Evolutionary conservation across 2,797 vertebrate species (phyloP).

Genomic region (Helarctos malayanus): DNA sequence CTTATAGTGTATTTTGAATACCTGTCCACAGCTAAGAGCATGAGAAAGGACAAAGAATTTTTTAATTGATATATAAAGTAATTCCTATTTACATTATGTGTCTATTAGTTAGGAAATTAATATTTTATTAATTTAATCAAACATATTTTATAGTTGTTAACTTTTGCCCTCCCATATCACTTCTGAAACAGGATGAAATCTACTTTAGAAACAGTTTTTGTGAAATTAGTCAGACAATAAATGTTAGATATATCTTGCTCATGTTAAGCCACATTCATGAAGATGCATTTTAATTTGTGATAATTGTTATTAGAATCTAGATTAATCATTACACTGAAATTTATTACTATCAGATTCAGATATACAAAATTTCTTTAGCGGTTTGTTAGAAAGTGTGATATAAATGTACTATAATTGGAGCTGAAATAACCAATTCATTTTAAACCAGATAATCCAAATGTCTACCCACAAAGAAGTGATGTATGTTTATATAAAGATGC

Average conservation of each 20-base stretch:
- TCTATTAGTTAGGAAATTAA: neutral
- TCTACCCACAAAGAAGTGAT: neutral
- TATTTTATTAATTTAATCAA: neutral
- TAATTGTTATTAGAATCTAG: neutral
- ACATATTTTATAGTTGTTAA: neutral
- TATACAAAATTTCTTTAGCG: neutral
- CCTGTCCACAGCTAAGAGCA: neutral
- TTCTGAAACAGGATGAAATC: neutral
- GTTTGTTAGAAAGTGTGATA: neutral
- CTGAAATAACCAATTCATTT: conserved; percentile 38
- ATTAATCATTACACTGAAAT: neutral
- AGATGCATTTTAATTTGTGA: neutral
- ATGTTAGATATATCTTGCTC: neutral
- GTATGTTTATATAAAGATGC: neutral
- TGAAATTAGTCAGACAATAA: conserved; percentile 41
- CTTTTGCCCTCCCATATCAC: neutral
- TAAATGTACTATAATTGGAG: neutral
- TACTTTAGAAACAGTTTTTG: neutral
- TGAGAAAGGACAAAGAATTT: neutral
- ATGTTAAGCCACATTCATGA: neutral
- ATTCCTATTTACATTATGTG: neutral
- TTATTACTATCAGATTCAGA: neutral
- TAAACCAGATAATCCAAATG: conserved; percentile 29
- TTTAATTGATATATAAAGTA: neutral
- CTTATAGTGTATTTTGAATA: neutral